Percentiles rank a stretch among this genome's conserved stretches.
Conservation (phyloP, 1,140 invertebrate genomes). For the Leptinotarsa texana region DNA sequence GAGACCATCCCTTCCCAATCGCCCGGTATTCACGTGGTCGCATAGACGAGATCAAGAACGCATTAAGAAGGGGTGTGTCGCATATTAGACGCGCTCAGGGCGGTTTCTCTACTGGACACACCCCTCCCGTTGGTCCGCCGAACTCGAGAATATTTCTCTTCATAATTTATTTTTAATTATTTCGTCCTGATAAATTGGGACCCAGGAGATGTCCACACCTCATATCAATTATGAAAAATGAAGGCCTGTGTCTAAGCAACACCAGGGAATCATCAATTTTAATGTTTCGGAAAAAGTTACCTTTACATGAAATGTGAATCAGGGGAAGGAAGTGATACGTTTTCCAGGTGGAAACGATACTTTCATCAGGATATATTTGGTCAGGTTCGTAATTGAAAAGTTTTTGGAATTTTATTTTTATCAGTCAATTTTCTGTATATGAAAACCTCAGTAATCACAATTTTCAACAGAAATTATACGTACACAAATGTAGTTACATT, state of each 20-base stretch:
- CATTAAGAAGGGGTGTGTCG: constrained; percentile 49
- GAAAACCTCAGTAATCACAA: too few species aligned
- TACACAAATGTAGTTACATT: too few species aligned
- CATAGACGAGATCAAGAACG: constrained; percentile 45
- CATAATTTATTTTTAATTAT: constrained; percentile 42
- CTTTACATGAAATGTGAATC: constrained; percentile 6
- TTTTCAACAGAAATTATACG: too few species aligned
- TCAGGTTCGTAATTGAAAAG: too few species aligned
- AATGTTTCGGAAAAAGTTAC: constrained; percentile 10
- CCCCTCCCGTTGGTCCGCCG: constrained; percentile 41
- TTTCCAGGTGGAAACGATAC: not conserved
- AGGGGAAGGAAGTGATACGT: not conserved
- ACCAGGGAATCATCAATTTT: constrained; percentile 22
- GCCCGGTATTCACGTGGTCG: constrained; percentile 38
- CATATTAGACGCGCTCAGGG: constrained; percentile 37
- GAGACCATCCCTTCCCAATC: constrained; percentile 11
- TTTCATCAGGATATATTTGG: not conserved
- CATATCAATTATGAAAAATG: constrained; percentile 30
- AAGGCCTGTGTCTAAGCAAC: constrained; percentile 17
- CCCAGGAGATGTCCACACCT: constrained; percentile 26
- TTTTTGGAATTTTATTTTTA: too few species aligned
- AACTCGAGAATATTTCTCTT: constrained; percentile 32
- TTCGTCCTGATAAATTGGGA: constrained; percentile 36
- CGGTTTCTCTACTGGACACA: constrained; percentile 42
- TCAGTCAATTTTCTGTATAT: not conserved